Evolutionary conservation across 2,888 invertebrate species (phyloP), one percentile per base, ranked within the genome.

Genomic region (Lottia gigantea): DNA sequence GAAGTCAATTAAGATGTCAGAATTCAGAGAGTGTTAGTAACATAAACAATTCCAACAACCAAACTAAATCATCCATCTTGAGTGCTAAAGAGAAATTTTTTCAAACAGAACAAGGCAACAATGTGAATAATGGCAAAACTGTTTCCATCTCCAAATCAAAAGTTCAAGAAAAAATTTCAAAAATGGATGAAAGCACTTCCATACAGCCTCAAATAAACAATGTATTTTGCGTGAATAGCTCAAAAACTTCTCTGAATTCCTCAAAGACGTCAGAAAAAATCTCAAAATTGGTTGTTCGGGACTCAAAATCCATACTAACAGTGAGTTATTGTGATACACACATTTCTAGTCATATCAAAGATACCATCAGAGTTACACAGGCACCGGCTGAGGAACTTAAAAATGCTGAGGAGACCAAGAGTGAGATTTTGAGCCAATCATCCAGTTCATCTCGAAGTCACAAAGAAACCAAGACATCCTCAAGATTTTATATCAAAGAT

Each of bases 331-430:
- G 23, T 55, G 55, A 23, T 23, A 55, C 19, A 12, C 23, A 55
- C 14, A 55, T 55, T 55, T 55, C 55, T 55, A 55, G 55, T 55
- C 55, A 55, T 23, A 55, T 55, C 14, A 19, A 23, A 55, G 55
- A 55, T 23, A 23, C 19, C 19, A 14, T 23, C 19, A 23, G 23
- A 23, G 8, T 55, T 12, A 23, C 19, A 12, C 19, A 55, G 19
- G 55, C 19, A 11, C 19, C 19, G 12, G 14, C 19, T 23, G 23
- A 19, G 23, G 23, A 55, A 19, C 1, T 55, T 8, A 23, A 55
- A 23, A 55, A 55, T 55, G 19, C 23, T 12, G 55, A 55, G 19
- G 23, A 55, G 19, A 23, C 23, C 8, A 55, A 55, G 11, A 23
- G 2, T 0, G 23, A 19, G 23, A 55, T 55, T 23, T 40, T 40